Percentiles rank a stretch among this genome's conserved stretches.
Evolutionary conservation across 2,797 vertebrate genomes (phyloP).

Genomic region (Jordanella pulchra): DNA sequence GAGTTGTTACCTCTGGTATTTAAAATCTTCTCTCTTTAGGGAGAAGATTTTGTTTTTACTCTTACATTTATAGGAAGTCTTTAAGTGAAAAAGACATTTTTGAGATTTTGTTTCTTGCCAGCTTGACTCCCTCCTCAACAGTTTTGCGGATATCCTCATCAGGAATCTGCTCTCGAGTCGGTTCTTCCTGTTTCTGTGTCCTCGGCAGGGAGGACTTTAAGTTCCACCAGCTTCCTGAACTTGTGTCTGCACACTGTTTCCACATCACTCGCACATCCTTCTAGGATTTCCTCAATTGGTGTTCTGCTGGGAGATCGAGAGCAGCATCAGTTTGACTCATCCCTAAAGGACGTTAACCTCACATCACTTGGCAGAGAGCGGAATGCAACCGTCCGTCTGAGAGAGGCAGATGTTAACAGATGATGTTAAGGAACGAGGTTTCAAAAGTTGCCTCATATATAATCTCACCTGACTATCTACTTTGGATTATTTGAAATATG

Average conservation of each 20-base stretch:
- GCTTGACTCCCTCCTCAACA: neutral
- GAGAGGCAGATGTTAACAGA: slow-evolving; percentile 8
- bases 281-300: slow-evolving; percentile 19
- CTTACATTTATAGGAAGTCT: neutral
- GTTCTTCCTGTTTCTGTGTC: slow-evolving; percentile 12
- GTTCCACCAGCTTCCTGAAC: slow-evolving; percentile 17
- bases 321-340: neutral
- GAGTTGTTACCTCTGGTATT: slow-evolving; percentile 3
- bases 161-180: neutral
- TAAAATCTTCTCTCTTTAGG: neutral
- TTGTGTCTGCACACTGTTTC: neutral
- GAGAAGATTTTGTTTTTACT: neutral
- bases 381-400: neutral
- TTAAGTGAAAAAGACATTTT: neutral
- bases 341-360: slow-evolving; percentile 14
- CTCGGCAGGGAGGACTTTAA: neutral
- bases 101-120: neutral
- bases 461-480: neutral
- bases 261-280: slow-evolving; percentile 9
- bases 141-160: neutral
- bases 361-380: neutral
- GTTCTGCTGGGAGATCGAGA: slow-evolving; percentile 4
- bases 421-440: neutral
- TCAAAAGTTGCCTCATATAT: neutral
- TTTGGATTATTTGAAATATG: too few species aligned